A percentile compares a stretch with the other conserved stretches of the same genome.
These are phyloP conservation scores for Drosophila atripex DNA, from an alignment of 2,888 invertebrate species.

Conservation along the genomic window DNA sequence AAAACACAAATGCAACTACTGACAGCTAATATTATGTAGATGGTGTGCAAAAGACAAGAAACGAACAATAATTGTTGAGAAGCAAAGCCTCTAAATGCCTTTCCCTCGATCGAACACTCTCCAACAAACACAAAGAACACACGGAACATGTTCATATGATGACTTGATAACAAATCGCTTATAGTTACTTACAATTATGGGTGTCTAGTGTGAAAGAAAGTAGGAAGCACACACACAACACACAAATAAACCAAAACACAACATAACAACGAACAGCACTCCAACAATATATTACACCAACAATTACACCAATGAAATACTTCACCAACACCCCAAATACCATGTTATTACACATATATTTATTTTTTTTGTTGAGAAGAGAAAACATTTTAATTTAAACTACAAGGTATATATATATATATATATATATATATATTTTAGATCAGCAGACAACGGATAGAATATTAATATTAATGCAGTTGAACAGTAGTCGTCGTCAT, in stretches of 20 bases:
- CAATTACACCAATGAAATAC: slow-evolving; percentile 3
- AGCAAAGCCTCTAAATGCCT: slow-evolving; percentile 32
- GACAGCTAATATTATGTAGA: slow-evolving; percentile 21
- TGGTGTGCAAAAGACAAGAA: slow-evolving; percentile 4
- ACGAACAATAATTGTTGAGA: slow-evolving; percentile 15
- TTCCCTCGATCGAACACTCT: too few relatives aligned
- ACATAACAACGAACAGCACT: slow-evolving; percentile 2
- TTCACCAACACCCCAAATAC: slow-evolving; percentile 3
- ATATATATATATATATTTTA: not conserved
- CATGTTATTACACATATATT: slow-evolving; percentile 38
- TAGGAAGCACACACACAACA: slow-evolving; percentile 5
- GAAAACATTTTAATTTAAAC: slow-evolving; percentile 7
- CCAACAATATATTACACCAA: slow-evolving; percentile 4
- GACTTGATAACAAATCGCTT: slow-evolving; percentile 8
- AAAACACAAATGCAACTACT: slow-evolving; percentile 5
- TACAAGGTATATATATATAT: not conserved
- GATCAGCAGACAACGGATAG: slow-evolving; percentile 5
- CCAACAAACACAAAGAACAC: too few relatives aligned
- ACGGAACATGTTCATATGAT: too few relatives aligned
- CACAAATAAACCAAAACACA: slow-evolving; percentile 7
- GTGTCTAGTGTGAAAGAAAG: slow-evolving; percentile 8
- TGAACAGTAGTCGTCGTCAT: slow-evolving; percentile 23
- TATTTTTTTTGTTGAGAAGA: slow-evolving; percentile 29
- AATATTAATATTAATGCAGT: slow-evolving; percentile 9
- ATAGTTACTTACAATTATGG: slow-evolving; percentile 19